These are phyloP conservation scores for Nomada fabriciana DNA, from an alignment of 2,888 invertebrate species.

Conservation along the genomic window DNA sequence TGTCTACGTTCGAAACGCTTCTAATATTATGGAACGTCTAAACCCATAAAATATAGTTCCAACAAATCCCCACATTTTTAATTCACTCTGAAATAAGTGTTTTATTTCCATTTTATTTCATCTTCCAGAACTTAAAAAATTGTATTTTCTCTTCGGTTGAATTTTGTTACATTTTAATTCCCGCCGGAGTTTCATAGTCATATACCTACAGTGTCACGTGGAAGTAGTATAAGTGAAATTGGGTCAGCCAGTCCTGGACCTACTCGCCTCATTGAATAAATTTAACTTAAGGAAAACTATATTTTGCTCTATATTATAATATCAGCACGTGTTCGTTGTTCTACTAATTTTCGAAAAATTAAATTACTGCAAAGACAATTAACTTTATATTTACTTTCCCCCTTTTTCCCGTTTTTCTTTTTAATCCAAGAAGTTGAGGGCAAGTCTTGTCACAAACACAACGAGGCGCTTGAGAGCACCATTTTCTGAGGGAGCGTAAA, in stretches of 20 bases:
- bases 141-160: background rate
- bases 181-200: background rate
- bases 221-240: slow-evolving; percentile 1
- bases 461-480: slow-evolving; percentile 28
- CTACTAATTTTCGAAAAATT: background rate
- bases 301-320: slow-evolving; percentile 3
- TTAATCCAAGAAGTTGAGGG: background rate
- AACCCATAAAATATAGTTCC: background rate
- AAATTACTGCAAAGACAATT: background rate
- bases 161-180: slow-evolving; percentile 9
- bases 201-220: slow-evolving; percentile 1
- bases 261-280: slow-evolving; percentile 6
- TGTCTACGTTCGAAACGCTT: too few relatives aligned
- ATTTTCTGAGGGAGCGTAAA: slow-evolving; percentile 41
- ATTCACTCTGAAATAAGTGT: background rate
- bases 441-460: slow-evolving; percentile 33
- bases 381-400: background rate
- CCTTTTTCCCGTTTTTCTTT: background rate
- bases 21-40: background rate
- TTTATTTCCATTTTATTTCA: slow-evolving; percentile 2
- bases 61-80: background rate
- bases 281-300: background rate
- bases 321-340: background rate
- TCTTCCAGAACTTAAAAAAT: too few relatives aligned
- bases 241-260: background rate